A percentile compares a stretch with the other conserved stretches of the same genome.
Evolutionary conservation across 2,797 vertebrate species (phyloP).

Genomic region (Amphiprion clarkii): DNA sequence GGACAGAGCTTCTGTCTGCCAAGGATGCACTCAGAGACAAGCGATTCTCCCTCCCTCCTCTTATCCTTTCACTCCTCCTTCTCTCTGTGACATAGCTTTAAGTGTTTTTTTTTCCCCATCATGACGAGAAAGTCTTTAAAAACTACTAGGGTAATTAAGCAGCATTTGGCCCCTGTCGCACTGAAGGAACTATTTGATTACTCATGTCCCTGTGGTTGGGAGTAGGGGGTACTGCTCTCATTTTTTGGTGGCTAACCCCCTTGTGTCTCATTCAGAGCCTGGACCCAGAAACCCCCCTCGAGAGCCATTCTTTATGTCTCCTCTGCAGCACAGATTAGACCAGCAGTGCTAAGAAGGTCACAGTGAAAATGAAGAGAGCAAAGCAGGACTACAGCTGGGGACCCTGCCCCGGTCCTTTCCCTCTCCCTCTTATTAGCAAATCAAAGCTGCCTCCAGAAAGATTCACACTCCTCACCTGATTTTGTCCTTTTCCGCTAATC

Average conservation of each 20-base stretch:
- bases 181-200: constrained; percentile 91
- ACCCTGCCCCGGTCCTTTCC: constrained; percentile 90
- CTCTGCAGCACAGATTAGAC: constrained; percentile 90
- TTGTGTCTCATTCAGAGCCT: constrained; percentile 85
- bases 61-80: constrained; percentile 82
- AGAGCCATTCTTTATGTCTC: constrained; percentile 82
- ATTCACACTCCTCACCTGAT: constrained; percentile 99
- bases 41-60: constrained; percentile 79
- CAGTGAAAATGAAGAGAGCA: constrained; percentile 95
- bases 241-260: constrained; percentile 88
- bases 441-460: constrained; percentile 98
- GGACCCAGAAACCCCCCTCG: constrained; percentile 81
- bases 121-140: constrained; percentile 94
- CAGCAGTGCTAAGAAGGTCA: constrained; percentile 98
- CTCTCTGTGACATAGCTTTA: constrained; percentile 53
- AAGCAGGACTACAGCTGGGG: constrained; percentile 97
- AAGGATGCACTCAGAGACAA: constrained; percentile 79
- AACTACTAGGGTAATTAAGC: constrained; percentile 97
- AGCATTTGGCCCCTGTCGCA: constrained; percentile 90
- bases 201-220: constrained; percentile 89
- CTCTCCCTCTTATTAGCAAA: constrained; percentile 99
- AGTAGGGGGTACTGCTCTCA: constrained; percentile 87
- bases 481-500: constrained; percentile 99
- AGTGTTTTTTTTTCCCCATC: constrained; percentile 78
- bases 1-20: constrained; percentile 75